Base-by-base conservation (phyloP, 2,113 vertebrate genomes). In the Acanthisitta chloris region DNA sequence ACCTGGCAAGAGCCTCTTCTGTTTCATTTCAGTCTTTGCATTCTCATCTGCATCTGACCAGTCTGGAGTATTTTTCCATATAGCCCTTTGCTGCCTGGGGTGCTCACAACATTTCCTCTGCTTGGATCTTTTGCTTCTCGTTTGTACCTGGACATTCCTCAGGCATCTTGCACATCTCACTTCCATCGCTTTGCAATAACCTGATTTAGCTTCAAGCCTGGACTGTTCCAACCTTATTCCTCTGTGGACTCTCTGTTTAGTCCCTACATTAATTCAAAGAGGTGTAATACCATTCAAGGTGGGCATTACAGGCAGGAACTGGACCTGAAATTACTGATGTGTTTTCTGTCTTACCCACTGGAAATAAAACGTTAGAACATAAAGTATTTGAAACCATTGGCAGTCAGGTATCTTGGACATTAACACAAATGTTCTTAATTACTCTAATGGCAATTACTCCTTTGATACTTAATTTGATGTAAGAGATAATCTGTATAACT, bases 41-140 rank as follows among this genome's bases (percentile, higher is more conserved):
- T 36, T 86, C 85, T 58, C 10, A 8, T 58, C 51, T 66, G 78
- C 26, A 25, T 17, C 2, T 42, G 9, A 11, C 5, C 18, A 8
- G 3, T 24, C n/a, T 0, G 0, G 28, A 4, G 8, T 64, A 43
- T 34, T 67, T 67, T 90, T 81, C 59, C 36, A 1, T 19, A 6
- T n/a, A 74, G 34, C 9, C 71, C 9, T 84, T 58, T 46, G 23
- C 52, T 94, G 20, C 42, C 55, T 72, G 52, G 4, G 33, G 12
- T 79, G n/a, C 12, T 76, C 33, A 52, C 25, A 66, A 19, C 23
- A 10, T 66, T 81, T 38, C 57, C 84, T 42, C 45, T 74, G 40
- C n/a, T 84, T 94, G 20, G 6, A 34, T 42, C 25, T 76, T 42
- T 54, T 17, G 29, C 33, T 65, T 54, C 48, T 36, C 38, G 18